phyloP scores from a whole-genome alignment of 2,888 invertebrate species.

The Anagyrus pseudococci region DNA sequence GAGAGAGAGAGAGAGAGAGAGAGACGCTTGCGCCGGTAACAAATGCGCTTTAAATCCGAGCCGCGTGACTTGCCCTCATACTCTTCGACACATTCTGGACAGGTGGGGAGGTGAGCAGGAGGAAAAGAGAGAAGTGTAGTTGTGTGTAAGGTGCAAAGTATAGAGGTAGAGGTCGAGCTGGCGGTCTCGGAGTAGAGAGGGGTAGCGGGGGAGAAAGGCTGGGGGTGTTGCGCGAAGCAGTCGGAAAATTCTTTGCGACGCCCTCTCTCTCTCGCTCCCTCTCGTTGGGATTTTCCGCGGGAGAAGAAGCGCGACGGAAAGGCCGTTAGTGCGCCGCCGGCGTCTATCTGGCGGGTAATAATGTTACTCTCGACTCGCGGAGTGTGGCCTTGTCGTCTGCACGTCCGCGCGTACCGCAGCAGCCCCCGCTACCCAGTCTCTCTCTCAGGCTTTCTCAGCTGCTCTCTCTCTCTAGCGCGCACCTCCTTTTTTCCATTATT shows the following conservation, averaged over 20 bases:
- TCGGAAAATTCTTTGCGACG: not conserved
- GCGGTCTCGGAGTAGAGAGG: not conserved
- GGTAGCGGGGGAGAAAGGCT: not conserved
- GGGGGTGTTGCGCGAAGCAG: no score
- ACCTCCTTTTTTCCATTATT: constrained; percentile 29
- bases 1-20: no score
- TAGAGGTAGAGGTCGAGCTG: no score
- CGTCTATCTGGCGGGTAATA: constrained; percentile 22
- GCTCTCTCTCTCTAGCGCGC: no score
- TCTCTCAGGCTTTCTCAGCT: not conserved
- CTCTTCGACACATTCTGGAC: constrained; percentile 6
- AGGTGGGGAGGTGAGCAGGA: not conserved
- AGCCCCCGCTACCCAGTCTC: not conserved
- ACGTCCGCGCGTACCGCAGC: constrained; percentile 1
- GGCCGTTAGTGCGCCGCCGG: constrained; percentile 17
- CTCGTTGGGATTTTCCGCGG: constrained; percentile 22
- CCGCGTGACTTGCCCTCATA: constrained; percentile 12
- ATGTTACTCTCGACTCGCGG: constrained; percentile 10
- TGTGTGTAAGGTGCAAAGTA: no score
- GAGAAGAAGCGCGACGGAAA: constrained; percentile 10
- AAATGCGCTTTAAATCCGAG: not conserved
- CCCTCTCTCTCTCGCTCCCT: not conserved
- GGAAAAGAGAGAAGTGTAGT: no score
- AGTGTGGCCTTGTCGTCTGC: constrained; percentile 19
- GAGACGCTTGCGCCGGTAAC: not conserved